phyloP scores from a whole-genome alignment of 92 coral and sea anemone genomes.

The Siderastrea radians region DNA sequence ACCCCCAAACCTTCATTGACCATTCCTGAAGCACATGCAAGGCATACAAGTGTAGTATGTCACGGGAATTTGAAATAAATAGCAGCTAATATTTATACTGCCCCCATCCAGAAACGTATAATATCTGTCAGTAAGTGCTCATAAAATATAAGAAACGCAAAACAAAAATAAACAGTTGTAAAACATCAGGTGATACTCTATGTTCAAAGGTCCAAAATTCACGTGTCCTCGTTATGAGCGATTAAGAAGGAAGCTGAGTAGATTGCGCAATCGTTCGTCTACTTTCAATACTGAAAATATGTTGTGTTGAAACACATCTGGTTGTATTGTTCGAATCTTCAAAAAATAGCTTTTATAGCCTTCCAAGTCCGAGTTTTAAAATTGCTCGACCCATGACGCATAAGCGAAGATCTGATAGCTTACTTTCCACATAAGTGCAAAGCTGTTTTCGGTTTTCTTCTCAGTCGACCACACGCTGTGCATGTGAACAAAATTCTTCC shows the following conservation, averaged over 20 bases:
- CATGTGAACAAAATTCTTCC: constrained; percentile 5
- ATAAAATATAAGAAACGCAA: background rate
- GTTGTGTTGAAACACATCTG: background rate
- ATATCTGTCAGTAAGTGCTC: background rate
- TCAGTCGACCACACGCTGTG: constrained; percentile 6
- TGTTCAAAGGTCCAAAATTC: constrained; percentile 19
- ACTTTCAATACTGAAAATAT: background rate
- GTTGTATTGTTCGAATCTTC: background rate
- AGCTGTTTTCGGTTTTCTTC: too few species aligned
- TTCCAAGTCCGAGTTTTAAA: background rate
- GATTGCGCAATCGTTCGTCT: background rate
- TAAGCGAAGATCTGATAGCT: background rate
- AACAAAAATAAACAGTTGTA: constrained; percentile 2
- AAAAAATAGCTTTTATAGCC: background rate
- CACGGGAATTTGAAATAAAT: too few species aligned
- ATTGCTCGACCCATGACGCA: background rate
- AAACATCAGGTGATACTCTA: constrained; percentile 8
- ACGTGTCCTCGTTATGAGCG: background rate
- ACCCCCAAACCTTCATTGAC: too few species aligned
- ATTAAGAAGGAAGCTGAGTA: background rate
- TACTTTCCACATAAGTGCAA: background rate
- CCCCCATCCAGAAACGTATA: background rate
- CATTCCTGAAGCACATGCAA: too few species aligned
- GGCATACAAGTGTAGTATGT: too few species aligned
- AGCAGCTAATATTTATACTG: background rate